A percentile compares a stretch with the other conserved stretches of the same genome.
Conservation (phyloP, 2,888 invertebrate species). For the Julus scanicus region DNA sequence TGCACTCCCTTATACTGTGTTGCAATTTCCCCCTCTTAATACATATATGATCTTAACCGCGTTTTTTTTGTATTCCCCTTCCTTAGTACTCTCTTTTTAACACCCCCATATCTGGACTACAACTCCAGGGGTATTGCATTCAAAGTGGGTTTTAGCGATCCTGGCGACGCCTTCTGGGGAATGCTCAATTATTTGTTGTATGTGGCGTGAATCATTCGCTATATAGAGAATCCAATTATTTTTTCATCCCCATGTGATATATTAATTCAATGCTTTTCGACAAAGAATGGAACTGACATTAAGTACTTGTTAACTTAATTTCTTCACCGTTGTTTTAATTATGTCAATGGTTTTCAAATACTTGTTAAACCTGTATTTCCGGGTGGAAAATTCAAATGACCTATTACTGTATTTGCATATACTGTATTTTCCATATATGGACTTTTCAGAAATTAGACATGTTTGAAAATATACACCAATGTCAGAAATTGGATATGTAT, state of each 20-base stretch:
- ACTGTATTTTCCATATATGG: too few species aligned
- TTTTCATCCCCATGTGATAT: not conserved
- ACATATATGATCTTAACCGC: constrained; percentile 5
- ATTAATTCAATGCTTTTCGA: not conserved
- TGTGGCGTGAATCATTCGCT: not conserved
- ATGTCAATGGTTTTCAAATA: too few species aligned
- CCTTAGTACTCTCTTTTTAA: not conserved
- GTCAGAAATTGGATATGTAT: too few species aligned
- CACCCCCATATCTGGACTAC: constrained; percentile 31
- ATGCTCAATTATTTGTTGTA: not conserved
- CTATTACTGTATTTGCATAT: too few species aligned
- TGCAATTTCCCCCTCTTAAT: not conserved
- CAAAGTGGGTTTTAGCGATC: not conserved
- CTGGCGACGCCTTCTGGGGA: not conserved
- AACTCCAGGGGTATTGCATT: not conserved
- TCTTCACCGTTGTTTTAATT: too few species aligned
- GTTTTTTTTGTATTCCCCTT: not conserved
- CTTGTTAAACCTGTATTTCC: too few species aligned
- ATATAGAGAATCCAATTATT: not conserved
- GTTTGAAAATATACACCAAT: too few species aligned
- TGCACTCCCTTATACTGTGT: not conserved
- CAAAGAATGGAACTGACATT: not conserved
- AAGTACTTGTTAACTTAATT: too few species aligned
- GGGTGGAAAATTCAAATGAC: too few species aligned
- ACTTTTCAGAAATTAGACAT: too few species aligned